Evolutionary conservation across 2,888 invertebrate genomes (phyloP).

Genomic region (Sinelater perroti): DNA sequence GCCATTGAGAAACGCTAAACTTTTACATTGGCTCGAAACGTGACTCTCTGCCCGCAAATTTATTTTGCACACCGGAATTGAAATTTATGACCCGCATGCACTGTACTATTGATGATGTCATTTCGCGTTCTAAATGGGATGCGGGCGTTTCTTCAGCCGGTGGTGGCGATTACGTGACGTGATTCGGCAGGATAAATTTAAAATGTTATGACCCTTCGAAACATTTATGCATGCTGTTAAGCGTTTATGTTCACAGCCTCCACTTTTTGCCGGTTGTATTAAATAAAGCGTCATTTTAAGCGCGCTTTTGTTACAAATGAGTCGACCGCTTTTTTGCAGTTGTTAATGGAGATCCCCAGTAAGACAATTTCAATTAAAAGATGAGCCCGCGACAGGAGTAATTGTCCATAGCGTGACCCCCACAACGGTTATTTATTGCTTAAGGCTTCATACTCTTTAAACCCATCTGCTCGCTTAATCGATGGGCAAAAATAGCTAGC

Average conservation of each 20-base stretch:
- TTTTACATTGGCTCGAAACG: conserved; percentile 14
- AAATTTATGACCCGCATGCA: conserved; percentile 27
- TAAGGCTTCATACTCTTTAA: no score
- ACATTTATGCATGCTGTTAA: no score
- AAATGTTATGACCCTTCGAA: no score
- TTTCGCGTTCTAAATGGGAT: conserved; percentile 15
- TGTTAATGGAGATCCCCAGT: conserved; percentile 6
- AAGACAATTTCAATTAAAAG: conserved; percentile 30
- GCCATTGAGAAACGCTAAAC: conserved; percentile 19
- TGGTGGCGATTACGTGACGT: no score
- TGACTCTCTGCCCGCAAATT: conserved; percentile 22
- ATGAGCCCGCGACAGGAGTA: conserved; percentile 11
- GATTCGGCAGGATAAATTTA: no score
- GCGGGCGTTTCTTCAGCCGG: conserved; percentile 26
- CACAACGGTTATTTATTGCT: conserved; percentile 40
- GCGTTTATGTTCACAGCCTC: no score
- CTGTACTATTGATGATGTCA: conserved; percentile 23
- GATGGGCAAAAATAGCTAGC: no score
- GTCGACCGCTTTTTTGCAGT: no score
- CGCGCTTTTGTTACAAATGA: no score
- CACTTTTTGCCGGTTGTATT: no score
- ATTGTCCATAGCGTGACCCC: conserved; percentile 17
- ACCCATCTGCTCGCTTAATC: no score
- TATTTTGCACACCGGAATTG: conserved; percentile 23
- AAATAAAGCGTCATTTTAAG: no score